phyloP scores from a whole-genome alignment of 1,140 invertebrate genomes.

The Luehdorfia chinensis region DNA sequence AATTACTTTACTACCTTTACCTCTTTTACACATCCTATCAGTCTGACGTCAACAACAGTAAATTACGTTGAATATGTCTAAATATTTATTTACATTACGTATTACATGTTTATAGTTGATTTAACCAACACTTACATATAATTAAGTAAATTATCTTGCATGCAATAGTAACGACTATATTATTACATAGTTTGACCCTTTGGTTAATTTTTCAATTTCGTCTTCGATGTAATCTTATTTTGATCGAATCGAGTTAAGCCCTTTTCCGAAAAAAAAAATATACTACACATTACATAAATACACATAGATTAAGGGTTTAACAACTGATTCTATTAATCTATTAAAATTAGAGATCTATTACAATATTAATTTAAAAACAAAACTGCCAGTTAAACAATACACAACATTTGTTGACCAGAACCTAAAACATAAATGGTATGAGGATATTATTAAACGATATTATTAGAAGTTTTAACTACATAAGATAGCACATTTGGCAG shows the following conservation, averaged over 20 bases:
- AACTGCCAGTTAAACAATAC: no score
- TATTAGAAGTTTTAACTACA: conserved; percentile 28
- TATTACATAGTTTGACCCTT: conserved; percentile 1
- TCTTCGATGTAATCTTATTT: conserved; percentile 13
- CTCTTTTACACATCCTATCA: conserved; percentile 42
- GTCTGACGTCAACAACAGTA: conserved; percentile 52
- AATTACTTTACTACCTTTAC: no score
- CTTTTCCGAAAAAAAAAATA: no score
- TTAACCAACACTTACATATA: neutral
- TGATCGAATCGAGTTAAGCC: no score
- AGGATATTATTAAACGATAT: conserved; percentile 32
- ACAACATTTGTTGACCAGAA: conserved; percentile 1
- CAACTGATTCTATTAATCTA: no score
- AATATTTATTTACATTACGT: conserved; percentile 17
- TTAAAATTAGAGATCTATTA: no score
- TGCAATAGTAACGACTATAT: neutral
- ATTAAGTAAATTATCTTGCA: neutral
- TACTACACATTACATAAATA: neutral
- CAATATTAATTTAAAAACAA: no score
- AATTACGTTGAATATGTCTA: conserved; percentile 27
- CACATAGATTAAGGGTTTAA: no score
- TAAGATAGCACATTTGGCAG: conserved; percentile 33
- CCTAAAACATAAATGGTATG: conserved; percentile 25
- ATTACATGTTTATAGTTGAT: conserved; percentile 11
- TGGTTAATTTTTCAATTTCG: neutral